Evolutionary conservation across 1,140 invertebrate genomes (phyloP), one percentile per base, ranked within the genome.

Genomic region (Micrasema minimum): DNA sequence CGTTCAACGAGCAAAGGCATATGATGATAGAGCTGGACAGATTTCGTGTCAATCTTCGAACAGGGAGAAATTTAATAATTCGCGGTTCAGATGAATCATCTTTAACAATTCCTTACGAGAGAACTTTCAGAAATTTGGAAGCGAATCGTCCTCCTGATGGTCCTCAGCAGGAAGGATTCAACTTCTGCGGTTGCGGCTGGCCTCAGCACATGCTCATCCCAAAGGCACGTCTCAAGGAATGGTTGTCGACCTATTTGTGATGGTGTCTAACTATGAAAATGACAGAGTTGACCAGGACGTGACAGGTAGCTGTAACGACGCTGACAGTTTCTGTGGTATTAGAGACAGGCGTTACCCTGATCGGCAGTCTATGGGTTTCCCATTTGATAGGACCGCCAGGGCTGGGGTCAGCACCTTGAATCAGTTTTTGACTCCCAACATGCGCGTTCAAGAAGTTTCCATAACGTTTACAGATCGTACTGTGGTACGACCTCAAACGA

Each of bases 151-250:
- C 89, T 1, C 80, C 82, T 0, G 78, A 78, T 3, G 87, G 86
- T 7, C 77, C 79, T 0, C 76, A 85, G 2, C 82, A 87, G 38
- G 84, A 85, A 0, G 84, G 87, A 75, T 91, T 90, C 80, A 90
- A 92, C 79, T 92, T 91, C 85, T 95, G 93, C 79, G 92, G 93
- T 31, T 95, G 93, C 78, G 93, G 93, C 50, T 95, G 93, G 93
- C 94, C 94, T 1, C 89, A 94, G 50, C 92, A 96, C 78, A 89
- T 95, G 89, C 85, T 96, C 0, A 78, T 94, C 26, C 90, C 93
- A 0, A 90, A 80, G 94, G 94, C 16, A 88, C 80, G 2, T 77
- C 84, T 2, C 85, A 87, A 66, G 93, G 93, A 12, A 88, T 88
- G 77, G 80, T 82, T 0, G 89, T 90, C 77, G 87, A 92, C 57